Evolutionary conservation across 2,888 invertebrate species (phyloP).

Genomic region (Crepidodera aurea): DNA sequence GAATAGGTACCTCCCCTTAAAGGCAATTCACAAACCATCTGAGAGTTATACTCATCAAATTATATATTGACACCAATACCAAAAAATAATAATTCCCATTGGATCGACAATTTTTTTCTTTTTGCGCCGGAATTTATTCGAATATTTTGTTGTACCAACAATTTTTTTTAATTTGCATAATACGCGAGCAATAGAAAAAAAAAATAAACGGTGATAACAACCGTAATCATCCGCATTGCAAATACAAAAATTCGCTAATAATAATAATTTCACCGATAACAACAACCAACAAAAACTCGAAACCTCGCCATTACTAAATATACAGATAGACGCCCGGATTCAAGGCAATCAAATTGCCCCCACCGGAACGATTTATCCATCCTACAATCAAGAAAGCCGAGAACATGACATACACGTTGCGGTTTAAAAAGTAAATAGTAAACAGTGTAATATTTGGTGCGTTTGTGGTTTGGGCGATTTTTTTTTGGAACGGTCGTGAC

Average conservation of each 20-base stretch:
- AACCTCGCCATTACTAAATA: neutral
- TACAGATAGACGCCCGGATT: slow-evolving; percentile 13
- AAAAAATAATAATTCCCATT: too few relatives aligned
- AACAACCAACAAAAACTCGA: slow-evolving; percentile 9
- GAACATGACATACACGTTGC: slow-evolving; percentile 13
- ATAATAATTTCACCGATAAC: neutral
- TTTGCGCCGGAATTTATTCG: too few relatives aligned
- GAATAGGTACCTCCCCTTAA: too few relatives aligned
- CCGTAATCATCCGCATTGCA: neutral
- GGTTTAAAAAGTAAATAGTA: slow-evolving; percentile 14
- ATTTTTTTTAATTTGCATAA: too few relatives aligned
- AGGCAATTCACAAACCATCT: too few relatives aligned
- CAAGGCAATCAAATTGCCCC: slow-evolving; percentile 28
- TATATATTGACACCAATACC: too few relatives aligned
- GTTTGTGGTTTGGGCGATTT: neutral
- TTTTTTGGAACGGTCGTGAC: slow-evolving; percentile 10
- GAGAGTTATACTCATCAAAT: too few relatives aligned
- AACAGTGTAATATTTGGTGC: slow-evolving; percentile 11
- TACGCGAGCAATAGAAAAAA: too few relatives aligned
- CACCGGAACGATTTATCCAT: slow-evolving; percentile 13
- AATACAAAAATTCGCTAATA: neutral
- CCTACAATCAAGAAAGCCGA: slow-evolving; percentile 7
- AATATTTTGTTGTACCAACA: too few relatives aligned
- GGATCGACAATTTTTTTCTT: too few relatives aligned
- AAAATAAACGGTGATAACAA: too few relatives aligned